Conservation (phyloP, 2,113 vertebrate species). For the Chlorodrepanis virens region DNA sequence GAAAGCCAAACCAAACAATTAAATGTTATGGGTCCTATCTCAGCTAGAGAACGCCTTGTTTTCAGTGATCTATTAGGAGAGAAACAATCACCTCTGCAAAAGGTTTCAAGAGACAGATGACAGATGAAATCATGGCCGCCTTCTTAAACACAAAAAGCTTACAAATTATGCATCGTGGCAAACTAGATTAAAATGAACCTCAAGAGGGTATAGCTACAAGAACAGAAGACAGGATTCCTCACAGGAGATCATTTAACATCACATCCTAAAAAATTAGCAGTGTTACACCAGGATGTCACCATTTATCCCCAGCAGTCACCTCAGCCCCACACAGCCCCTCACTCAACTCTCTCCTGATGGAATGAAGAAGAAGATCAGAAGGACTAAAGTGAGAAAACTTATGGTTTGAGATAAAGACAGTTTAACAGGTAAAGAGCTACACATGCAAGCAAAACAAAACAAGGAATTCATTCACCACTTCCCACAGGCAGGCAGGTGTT, state of each 20-base stretch:
- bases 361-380: not conserved
- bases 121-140: not conserved
- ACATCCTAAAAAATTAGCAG: not conserved
- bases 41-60: not conserved
- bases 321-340: rapidly evolving
- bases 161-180: not conserved
- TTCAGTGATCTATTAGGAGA: not conserved
- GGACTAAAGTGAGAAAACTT: not conserved
- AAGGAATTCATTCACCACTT: not conserved
- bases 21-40: not conserved
- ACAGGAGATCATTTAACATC: not conserved
- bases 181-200: not conserved
- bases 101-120: not conserved
- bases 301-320: not conserved
- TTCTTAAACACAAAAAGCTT: not conserved
- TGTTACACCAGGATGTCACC: not conserved
- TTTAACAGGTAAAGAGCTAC: not conserved
- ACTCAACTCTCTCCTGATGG: rapidly evolving
- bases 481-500: not conserved
- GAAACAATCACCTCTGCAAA: not conserved
- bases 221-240: not conserved
- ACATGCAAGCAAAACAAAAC: not conserved
- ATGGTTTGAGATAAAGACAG: not conserved
- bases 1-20: not conserved
- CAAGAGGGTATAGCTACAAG: not conserved